Conservation (phyloP, 2,888 invertebrate species). For the Scaptomyza caliginosa region DNA sequence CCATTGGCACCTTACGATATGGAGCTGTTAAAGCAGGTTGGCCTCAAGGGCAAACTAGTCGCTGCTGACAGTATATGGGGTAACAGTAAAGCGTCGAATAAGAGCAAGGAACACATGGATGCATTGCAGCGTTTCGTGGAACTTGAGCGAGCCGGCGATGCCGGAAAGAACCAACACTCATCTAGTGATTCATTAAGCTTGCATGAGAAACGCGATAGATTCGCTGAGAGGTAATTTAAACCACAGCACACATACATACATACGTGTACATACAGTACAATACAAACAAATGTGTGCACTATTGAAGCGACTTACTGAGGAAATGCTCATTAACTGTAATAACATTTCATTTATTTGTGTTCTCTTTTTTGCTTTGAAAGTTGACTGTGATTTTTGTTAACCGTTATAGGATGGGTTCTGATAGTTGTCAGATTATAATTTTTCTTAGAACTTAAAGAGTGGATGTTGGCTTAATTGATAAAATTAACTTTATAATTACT, state of each 20-base stretch:
- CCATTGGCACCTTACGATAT: conserved; percentile 71
- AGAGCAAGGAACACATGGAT: conserved; percentile 9
- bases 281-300: background rate
- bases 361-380: conserved; percentile 17
- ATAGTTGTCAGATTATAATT: too few relatives aligned
- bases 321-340: conserved; percentile 44
- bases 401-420: conserved; percentile 12
- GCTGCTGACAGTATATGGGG: conserved; percentile 47
- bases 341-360: conserved; percentile 20
- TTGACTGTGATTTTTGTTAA: conserved; percentile 4
- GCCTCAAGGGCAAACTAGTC: conserved; percentile 33
- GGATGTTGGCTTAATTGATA: too few relatives aligned
- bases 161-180: conserved; percentile 30
- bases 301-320: conserved; percentile 11
- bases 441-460: too few relatives aligned
- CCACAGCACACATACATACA: background rate
- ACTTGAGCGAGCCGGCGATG: conserved; percentile 42
- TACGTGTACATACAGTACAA: background rate
- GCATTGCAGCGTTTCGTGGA: conserved; percentile 49
- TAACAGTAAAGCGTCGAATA: background rate
- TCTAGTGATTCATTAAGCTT: conserved; percentile 56
- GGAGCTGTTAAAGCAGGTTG: conserved; percentile 49
- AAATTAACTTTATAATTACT: too few relatives aligned
- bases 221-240: conserved; percentile 59
- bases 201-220: conserved; percentile 50